These are phyloP conservation scores for Eretmochelys imbricata DNA, from an alignment of 2,113 vertebrate genomes.

Conservation along the genomic window DNA sequence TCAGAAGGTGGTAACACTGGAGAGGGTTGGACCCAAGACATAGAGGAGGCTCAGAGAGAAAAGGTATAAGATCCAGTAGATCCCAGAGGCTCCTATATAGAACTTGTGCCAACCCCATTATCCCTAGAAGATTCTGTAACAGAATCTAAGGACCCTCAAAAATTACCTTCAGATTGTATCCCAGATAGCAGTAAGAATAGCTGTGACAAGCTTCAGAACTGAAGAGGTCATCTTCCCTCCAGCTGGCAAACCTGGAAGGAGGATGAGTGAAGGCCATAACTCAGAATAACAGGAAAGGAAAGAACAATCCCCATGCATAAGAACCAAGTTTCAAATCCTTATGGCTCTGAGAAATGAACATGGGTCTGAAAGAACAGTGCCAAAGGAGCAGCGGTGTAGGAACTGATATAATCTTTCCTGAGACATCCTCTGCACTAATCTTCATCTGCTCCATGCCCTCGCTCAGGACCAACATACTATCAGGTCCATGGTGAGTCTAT, in stretches of 20 bases:
- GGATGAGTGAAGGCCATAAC: not conserved
- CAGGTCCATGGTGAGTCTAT: not conserved
- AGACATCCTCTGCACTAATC: accelerated
- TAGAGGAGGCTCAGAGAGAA: not conserved
- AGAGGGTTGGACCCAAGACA: not conserved
- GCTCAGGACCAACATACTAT: not conserved
- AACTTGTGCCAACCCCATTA: not conserved
- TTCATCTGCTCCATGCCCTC: accelerated
- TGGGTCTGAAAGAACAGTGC: not conserved
- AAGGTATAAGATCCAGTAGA: not conserved
- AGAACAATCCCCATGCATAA: too few relatives aligned
- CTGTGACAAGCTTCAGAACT: not conserved
- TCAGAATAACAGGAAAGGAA: not conserved
- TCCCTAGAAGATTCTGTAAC: not conserved
- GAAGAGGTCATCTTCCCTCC: not conserved
- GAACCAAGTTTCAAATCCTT: not conserved
- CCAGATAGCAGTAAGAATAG: not conserved
- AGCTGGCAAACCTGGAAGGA: not conserved
- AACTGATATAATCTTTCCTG: not conserved
- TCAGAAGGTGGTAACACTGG: not conserved
- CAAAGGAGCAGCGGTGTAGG: not conserved
- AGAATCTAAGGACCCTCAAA: not conserved
- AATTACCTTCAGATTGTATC: not conserved
- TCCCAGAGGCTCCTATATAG: not conserved
- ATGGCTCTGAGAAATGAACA: not conserved